Base-by-base conservation (phyloP, 2,797 vertebrate species). In the Balearica regulorum region DNA sequence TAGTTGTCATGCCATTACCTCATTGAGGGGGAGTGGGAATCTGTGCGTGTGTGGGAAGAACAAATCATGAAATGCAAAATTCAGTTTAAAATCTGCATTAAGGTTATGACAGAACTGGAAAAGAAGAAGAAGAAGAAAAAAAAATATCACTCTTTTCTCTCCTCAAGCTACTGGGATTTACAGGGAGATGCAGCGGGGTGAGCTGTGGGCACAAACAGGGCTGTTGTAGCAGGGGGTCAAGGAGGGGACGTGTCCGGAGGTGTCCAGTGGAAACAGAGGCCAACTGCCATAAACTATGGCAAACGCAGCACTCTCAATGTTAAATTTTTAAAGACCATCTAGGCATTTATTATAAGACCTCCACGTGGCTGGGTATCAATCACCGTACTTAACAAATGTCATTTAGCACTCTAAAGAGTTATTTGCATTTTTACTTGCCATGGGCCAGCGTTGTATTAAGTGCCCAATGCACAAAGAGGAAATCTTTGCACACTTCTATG, bases 1-100 rank as follows among this genome's bases (percentile, higher is more conserved):
- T 97, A 94, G 95, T 96, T 98, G 93, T 95, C 95, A 96, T 91
- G 92, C 96, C 96, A 93, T 97, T 97, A 94, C 95, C 60, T 84
- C 96, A 97, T 91, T 94, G 89, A 93, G 96, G 95, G 92, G 96
- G 96, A 96, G 95, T 94, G 84, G 92, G 96, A 96, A 94, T 96
- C 78, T 85, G 92, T 48, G 86, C 39, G 46, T 70, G 94, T 53
- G 94, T 83, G 92, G 91, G 95, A 92, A 94, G 97, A 90, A 82
- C 91, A 69, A 95, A 94, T 96, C 91, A 94, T 96, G 93, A 97
- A 98, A 97, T 90, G 75, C 76, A 94, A 89, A 96, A 97, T 65
- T 83, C 81, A 72, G 72, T 93, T 90, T 64, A 33, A 91, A 95
- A 96, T 39, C 65, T 77, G 65, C 65, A 48, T 53, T 87, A 26